These are phyloP conservation scores for Pollenia labialis DNA, from an alignment of 2,888 invertebrate species.

Conservation along the genomic window DNA sequence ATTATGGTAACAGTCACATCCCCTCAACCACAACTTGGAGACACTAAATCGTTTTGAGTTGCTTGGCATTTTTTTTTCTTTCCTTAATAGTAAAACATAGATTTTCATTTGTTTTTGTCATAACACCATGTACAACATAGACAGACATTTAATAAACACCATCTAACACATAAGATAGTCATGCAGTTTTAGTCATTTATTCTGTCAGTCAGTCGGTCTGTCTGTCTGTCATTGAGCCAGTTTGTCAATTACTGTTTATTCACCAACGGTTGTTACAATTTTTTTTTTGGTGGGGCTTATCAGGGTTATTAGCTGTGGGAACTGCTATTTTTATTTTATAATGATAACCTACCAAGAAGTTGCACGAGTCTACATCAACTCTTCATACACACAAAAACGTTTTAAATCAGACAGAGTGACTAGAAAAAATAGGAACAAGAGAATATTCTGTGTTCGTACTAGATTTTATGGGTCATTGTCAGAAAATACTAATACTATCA, in stretches of 20 bases:
- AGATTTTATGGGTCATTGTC: too few species aligned
- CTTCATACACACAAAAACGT: conserved; percentile 21
- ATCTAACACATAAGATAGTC: conserved; percentile 50
- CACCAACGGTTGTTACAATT: conserved; percentile 26
- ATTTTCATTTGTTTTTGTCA: neutral
- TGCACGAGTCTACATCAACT: conserved; percentile 24
- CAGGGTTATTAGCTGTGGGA: conserved; percentile 68
- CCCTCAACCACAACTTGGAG: neutral
- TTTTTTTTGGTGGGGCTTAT: conserved; percentile 43
- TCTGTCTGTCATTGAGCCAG: neutral
- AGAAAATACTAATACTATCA: too few species aligned
- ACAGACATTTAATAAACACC: conserved; percentile 58
- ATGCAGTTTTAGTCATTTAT: neutral
- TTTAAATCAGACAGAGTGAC: conserved; percentile 30
- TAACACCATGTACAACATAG: conserved; percentile 2
- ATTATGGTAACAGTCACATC: neutral
- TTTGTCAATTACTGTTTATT: conserved; percentile 54
- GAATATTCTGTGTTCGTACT: neutral
- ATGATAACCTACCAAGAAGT: conserved; percentile 64
- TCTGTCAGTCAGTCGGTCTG: conserved; percentile 26
- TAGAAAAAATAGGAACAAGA: neutral
- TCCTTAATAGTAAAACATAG: conserved; percentile 22
- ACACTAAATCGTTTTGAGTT: conserved; percentile 11
- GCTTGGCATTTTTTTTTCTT: conserved; percentile 11
- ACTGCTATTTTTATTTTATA: conserved; percentile 61